Percentiles rank a stretch among this genome's conserved stretches.
These are phyloP conservation scores for Chrysochloris asiatica DNA, from an alignment of 2,113 vertebrate genomes.

Conservation along the genomic window DNA sequence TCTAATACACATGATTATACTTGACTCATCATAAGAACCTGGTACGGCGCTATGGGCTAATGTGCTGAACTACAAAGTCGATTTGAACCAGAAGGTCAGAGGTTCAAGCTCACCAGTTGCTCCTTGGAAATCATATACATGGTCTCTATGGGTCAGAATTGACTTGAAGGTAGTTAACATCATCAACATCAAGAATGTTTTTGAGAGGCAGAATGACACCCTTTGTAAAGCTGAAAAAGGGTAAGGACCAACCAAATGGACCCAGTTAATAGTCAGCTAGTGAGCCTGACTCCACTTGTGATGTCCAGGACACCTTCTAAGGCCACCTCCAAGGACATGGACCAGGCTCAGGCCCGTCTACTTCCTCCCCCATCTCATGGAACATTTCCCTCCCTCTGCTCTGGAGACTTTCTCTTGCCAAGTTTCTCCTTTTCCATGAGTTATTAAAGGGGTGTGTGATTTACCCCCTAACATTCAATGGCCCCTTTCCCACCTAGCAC, in stretches of 20 bases:
- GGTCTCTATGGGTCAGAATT: no score
- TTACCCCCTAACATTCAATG: neutral
- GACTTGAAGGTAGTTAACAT: no score
- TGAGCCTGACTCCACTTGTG: no score
- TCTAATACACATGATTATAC: neutral
- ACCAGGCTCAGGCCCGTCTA: neutral
- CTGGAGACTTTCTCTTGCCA: neutral
- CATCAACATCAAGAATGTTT: no score
- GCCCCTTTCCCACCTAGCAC: constrained; percentile 80
- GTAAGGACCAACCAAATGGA: neutral
- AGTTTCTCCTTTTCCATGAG: neutral
- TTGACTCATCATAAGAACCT: constrained; percentile 20
- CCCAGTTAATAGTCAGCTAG: neutral
- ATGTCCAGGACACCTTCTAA: neutral
- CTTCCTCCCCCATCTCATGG: neutral
- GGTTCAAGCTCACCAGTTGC: no score
- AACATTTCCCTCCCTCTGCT: neutral
- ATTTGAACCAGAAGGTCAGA: no score
- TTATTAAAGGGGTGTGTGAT: neutral
- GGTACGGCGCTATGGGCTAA: neutral
- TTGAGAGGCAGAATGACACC: neutral
- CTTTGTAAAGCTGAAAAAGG: neutral
- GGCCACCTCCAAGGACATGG: neutral
- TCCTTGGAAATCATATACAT: no score
- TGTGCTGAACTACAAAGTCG: no score